phyloP scores from a whole-genome alignment of 2,113 vertebrate genomes.

The Macroglossus sobrinus region DNA sequence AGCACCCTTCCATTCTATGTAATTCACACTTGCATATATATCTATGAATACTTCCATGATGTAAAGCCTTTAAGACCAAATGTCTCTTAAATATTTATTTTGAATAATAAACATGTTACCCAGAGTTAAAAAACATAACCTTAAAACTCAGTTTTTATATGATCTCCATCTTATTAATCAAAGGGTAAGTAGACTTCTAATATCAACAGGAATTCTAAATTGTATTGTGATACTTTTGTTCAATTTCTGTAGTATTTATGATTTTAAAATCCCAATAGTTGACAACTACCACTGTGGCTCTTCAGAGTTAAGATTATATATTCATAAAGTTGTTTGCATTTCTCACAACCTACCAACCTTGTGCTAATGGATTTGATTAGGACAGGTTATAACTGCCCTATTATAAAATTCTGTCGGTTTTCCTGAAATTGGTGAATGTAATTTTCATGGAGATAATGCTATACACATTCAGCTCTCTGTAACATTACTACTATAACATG shows the following conservation, averaged over 20 bases:
- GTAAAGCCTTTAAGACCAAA: slow-evolving; percentile 66
- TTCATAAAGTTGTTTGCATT: background rate
- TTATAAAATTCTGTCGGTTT: slow-evolving; percentile 1
- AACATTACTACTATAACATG: background rate
- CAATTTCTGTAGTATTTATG: slow-evolving; percentile 2
- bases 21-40: slow-evolving; percentile 44
- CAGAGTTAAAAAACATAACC: background rate
- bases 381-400: background rate
- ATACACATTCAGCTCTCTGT: background rate
- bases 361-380: background rate
- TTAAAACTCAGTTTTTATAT: background rate
- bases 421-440: background rate
- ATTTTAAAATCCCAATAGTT: background rate
- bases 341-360: background rate
- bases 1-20: slow-evolving; percentile 3
- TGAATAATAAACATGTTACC: slow-evolving; percentile 53
- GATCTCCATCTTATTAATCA: slow-evolving; percentile 33
- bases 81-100: slow-evolving; percentile 53
- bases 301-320: background rate
- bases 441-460: background rate
- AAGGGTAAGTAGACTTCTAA: background rate
- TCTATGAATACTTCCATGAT: slow-evolving; percentile 14
- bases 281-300: background rate
- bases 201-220: background rate
- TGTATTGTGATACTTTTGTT: background rate